These are phyloP conservation scores for Catalaphyllia jardinei DNA, from an alignment of 64 coral and sea anemone genomes.

Conservation along the genomic window DNA sequence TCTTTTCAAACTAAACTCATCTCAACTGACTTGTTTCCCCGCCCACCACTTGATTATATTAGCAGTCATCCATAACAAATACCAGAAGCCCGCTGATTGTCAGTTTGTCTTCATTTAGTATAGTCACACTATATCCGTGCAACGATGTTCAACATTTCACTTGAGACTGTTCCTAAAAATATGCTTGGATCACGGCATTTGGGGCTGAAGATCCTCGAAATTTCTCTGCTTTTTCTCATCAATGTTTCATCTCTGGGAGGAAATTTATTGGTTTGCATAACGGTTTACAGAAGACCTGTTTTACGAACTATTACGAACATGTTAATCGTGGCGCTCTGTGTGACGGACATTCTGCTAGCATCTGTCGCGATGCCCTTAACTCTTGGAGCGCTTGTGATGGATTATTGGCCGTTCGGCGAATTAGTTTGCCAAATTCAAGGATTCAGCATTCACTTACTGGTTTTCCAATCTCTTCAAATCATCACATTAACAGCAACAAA, in stretches of 20 bases:
- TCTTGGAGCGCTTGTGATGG: slow-evolving; percentile 11
- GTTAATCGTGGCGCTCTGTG: slow-evolving; percentile 71
- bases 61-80: not conserved
- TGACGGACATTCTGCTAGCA: slow-evolving; percentile 68
- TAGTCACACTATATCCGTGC: not conserved
- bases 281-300: slow-evolving; percentile 62
- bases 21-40: not conserved
- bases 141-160: slow-evolving; percentile 7
- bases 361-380: slow-evolving; percentile 65
- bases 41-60: not conserved
- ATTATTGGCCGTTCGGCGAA: slow-evolving; percentile 61
- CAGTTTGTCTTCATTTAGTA: not conserved
- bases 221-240: slow-evolving; percentile 27
- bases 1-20: not conserved
- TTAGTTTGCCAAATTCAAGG: slow-evolving; percentile 82
- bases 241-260: slow-evolving; percentile 50
- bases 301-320: slow-evolving; percentile 73
- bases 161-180: slow-evolving; percentile 26
- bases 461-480: slow-evolving; percentile 81
- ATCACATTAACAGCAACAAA: slow-evolving; percentile 82
- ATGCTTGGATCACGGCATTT: slow-evolving; percentile 8
- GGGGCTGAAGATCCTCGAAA: slow-evolving; percentile 43
- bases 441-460: slow-evolving; percentile 60
- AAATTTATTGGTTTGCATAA: slow-evolving; percentile 69
- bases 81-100: not conserved